phyloP scores from a whole-genome alignment of 37 sponge, comb jelly and placozoan species.

The Oscarella lobularis region DNA sequence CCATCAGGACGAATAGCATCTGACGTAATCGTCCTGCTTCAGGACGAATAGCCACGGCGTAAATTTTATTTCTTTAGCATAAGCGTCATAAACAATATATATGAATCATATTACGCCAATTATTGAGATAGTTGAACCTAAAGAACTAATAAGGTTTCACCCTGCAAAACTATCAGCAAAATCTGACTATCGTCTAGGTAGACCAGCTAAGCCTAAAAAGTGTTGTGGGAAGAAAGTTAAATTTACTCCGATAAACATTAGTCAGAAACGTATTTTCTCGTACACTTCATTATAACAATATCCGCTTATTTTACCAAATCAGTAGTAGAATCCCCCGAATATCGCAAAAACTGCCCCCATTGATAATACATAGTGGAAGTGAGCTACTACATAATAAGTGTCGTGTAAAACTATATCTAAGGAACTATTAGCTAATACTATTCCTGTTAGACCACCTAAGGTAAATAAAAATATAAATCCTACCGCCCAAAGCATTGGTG shows the following conservation, averaged over 20 bases:
- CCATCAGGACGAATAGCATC: no score
- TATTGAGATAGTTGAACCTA: constrained; percentile 65
- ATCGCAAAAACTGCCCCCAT: constrained; percentile 84
- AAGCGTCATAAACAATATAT: constrained; percentile 41
- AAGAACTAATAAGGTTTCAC: constrained; percentile 67
- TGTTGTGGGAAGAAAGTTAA: constrained; percentile 89
- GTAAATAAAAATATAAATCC: constrained; percentile 90
- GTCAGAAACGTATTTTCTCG: constrained; percentile 69
- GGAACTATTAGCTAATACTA: constrained; percentile 63
- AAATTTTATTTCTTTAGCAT: constrained; percentile 18
- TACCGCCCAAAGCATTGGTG: constrained; percentile 71
- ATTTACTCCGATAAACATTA: constrained; percentile 86
- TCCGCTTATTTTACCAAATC: constrained; percentile 64
- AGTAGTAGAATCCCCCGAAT: constrained; percentile 81
- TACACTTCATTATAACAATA: constrained; percentile 68
- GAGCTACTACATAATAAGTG: constrained; percentile 87
- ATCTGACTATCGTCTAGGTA: constrained; percentile 74
- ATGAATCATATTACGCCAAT: constrained; percentile 45
- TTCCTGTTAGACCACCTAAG: constrained; percentile 69
- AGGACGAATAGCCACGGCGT: no score
- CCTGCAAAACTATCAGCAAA: constrained; percentile 70
- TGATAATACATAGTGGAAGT: constrained; percentile 88
- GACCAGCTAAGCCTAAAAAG: constrained; percentile 74
- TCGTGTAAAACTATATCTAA: constrained; percentile 79
- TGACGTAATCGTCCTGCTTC: no score